Conservation (phyloP, 2,113 vertebrate genomes). For the Atlantisia rogersi region DNA sequence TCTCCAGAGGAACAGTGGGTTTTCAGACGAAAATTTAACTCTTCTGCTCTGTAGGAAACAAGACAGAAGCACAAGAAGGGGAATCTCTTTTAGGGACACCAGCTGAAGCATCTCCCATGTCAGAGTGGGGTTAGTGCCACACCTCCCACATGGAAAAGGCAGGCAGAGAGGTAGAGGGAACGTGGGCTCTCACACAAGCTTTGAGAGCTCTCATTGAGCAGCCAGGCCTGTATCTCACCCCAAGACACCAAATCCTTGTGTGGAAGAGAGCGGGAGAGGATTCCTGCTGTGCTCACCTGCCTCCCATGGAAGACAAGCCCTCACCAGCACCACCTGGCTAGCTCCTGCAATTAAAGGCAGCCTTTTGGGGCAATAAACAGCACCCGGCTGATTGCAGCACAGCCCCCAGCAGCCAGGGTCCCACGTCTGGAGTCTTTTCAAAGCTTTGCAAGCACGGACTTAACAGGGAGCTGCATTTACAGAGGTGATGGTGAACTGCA, state of each 20-base stretch:
- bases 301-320: background rate
- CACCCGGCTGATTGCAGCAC: background rate
- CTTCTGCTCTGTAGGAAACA: background rate
- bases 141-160: rapidly evolving
- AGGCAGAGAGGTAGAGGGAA: background rate
- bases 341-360: background rate
- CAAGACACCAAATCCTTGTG: background rate
- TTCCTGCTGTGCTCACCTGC: background rate
- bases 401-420: background rate
- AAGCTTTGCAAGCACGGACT: background rate
- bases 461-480: background rate
- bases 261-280: background rate
- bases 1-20: background rate
- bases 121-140: background rate
- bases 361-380: slow-evolving; percentile 1
- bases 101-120: background rate
- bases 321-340: background rate
- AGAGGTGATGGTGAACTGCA: background rate
- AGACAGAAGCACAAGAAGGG: background rate
- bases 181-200: rapidly evolving
- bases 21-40: background rate
- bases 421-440: background rate
- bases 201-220: background rate
- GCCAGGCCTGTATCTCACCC: background rate
- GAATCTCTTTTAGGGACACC: background rate